phyloP scores from a whole-genome alignment of 2,113 vertebrate species.

The Pongo abelii region DNA sequence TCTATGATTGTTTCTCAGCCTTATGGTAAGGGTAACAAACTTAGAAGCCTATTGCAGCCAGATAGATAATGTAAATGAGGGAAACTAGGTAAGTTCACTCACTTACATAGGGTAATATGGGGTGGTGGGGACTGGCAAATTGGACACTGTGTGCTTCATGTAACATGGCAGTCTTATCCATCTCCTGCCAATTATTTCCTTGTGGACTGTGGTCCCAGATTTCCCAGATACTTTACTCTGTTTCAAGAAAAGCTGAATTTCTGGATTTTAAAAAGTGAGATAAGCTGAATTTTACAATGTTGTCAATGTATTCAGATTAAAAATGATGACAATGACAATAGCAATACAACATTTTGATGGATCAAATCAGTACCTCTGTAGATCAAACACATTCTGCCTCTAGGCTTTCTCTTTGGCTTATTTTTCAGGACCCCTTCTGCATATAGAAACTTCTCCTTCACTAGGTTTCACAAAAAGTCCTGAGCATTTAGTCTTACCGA shows the following conservation, averaged over 20 bases:
- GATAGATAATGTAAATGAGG: neutral
- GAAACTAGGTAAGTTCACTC: neutral
- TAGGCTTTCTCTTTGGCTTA: neutral
- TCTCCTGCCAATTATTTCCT: neutral
- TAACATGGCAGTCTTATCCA: neutral
- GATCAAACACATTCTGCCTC: neutral
- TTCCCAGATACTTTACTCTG: neutral
- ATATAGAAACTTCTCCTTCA: neutral
- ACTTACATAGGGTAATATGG: neutral
- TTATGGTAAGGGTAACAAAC: neutral
- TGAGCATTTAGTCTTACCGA: neutral
- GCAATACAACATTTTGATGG: neutral
- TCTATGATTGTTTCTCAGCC: neutral
- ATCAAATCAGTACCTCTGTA: neutral
- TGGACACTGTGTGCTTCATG: neutral
- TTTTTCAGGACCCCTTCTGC: neutral
- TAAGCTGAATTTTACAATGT: neutral
- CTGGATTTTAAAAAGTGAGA: neutral
- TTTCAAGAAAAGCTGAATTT: neutral
- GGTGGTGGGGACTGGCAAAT: neutral
- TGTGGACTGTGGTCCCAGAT: neutral
- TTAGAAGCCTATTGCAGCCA: neutral
- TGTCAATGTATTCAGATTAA: neutral
- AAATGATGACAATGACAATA: neutral
- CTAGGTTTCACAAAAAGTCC: neutral